Evolutionary conservation across 1,140 invertebrate species (phyloP).

Genomic region (Drosophila ironensis): DNA sequence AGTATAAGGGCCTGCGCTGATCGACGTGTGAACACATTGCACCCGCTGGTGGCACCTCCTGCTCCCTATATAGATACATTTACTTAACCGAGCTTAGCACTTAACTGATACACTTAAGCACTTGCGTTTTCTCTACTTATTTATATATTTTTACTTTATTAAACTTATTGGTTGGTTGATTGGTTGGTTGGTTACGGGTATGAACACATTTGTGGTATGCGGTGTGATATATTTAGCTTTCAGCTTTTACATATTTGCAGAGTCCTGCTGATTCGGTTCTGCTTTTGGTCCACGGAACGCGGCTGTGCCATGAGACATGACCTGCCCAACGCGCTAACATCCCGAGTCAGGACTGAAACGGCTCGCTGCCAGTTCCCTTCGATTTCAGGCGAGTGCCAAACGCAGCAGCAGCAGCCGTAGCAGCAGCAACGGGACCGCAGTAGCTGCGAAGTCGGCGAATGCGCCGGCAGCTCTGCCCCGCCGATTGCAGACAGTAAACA

Average conservation of each 20-base stretch:
- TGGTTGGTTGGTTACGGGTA: conserved; percentile 1
- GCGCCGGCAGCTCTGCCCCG: conserved; percentile 16
- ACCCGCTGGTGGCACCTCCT: conserved; percentile 30
- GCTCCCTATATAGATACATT: conserved; percentile 41
- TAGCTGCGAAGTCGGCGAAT: conserved; percentile 3
- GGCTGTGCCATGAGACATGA: conserved; percentile 78
- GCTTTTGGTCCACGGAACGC: conserved; percentile 63
- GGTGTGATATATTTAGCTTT: conserved; percentile 8
- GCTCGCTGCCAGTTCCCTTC: conserved; percentile 44
- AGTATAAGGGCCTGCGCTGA: conserved; percentile 60
- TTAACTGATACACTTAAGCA: conserved; percentile 40
- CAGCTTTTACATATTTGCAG: conserved; percentile 22
- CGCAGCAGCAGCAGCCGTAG: conserved; percentile 5
- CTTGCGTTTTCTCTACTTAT: conserved; percentile 14
- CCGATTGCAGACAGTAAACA: conserved; percentile 65
- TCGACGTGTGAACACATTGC: conserved; percentile 73
- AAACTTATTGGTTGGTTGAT: too few species aligned
- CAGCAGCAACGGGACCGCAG: conserved; percentile 9
- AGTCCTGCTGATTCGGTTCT: conserved; percentile 10
- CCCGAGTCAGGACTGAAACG: conserved; percentile 82
- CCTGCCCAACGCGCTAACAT: conserved; percentile 82
- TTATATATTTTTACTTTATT: background rate
- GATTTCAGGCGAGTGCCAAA: conserved; percentile 42
- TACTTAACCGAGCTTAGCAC: conserved; percentile 31
- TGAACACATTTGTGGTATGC: conserved; percentile 35